phyloP scores from a whole-genome alignment of 2,888 invertebrate genomes.

The Athalia circularis region DNA sequence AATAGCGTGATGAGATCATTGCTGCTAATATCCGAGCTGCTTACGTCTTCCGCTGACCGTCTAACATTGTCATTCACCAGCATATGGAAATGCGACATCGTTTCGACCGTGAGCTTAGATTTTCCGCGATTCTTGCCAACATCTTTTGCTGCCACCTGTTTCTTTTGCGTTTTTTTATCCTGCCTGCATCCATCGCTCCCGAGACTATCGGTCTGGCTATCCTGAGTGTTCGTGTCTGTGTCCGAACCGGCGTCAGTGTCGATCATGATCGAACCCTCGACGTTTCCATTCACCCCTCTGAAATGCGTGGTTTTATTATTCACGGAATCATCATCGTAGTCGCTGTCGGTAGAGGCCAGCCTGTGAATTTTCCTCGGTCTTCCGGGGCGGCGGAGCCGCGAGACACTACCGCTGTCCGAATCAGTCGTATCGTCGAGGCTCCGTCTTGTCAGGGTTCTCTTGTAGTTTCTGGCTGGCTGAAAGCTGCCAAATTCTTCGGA shows the following conservation, averaged over 20 bases:
- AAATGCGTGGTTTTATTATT: conserved; percentile 64
- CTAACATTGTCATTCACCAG: conserved; percentile 68
- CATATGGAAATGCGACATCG: conserved; percentile 69
- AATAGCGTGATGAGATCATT: conserved; percentile 71
- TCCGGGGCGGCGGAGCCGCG: conserved; percentile 61
- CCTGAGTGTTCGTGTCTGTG: conserved; percentile 75
- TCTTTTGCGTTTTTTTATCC: conserved; percentile 55
- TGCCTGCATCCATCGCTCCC: conserved; percentile 73
- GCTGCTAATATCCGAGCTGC: conserved; percentile 68
- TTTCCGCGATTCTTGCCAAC: conserved; percentile 73
- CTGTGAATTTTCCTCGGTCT: conserved; percentile 66
- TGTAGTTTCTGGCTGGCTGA: conserved; percentile 61
- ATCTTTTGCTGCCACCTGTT: conserved; percentile 51
- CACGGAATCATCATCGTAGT: conserved; percentile 67
- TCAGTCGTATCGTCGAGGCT: conserved; percentile 61
- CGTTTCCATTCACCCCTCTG: conserved; percentile 49
- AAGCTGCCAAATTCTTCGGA: conserved; percentile 69
- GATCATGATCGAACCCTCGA: conserved; percentile 16
- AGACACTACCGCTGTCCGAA: conserved; percentile 68
- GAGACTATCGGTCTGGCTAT: conserved; percentile 74
- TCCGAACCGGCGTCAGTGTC: conserved; percentile 65
- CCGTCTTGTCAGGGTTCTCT: conserved; percentile 33
- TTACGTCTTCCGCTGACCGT: conserved; percentile 62
- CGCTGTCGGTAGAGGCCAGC: conserved; percentile 71
- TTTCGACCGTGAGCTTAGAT: conserved; percentile 73